Conservation (phyloP, 2,113 vertebrate genomes). For the Nesogale talazaci region DNA sequence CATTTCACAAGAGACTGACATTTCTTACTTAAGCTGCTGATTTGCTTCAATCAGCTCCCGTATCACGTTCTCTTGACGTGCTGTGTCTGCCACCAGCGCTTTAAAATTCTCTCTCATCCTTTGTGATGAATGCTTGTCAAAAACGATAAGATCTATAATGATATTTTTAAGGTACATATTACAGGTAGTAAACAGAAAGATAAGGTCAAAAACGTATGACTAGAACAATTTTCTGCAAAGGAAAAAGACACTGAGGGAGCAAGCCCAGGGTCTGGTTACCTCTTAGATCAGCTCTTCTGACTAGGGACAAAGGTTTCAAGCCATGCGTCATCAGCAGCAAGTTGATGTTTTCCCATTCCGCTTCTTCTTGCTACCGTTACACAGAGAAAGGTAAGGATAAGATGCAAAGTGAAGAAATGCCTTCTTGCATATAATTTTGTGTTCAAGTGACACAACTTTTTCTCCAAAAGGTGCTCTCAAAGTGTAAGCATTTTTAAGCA, state of each 20-base stretch:
- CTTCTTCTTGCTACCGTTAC: slow-evolving; percentile 84
- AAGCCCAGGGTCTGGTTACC: slow-evolving; percentile 84
- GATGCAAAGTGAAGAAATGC: not conserved
- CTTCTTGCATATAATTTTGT: slow-evolving; percentile 11
- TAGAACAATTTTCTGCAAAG: slow-evolving; percentile 11
- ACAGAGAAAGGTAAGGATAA: slow-evolving; percentile 15
- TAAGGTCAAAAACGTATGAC: not conserved
- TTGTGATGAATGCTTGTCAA: slow-evolving; percentile 88
- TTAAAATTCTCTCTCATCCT: slow-evolving; percentile 88
- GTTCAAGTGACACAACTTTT: slow-evolving; percentile 52
- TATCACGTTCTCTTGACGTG: slow-evolving; percentile 89
- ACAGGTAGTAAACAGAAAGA: slow-evolving; percentile 49
- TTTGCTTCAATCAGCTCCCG: slow-evolving; percentile 91
- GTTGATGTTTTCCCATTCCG: slow-evolving; percentile 91
- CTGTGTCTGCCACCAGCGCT: slow-evolving; percentile 89
- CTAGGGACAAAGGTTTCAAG: slow-evolving; percentile 88
- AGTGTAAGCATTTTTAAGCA: slow-evolving; percentile 15
- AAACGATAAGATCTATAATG: slow-evolving; percentile 87
- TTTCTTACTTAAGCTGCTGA: slow-evolving; percentile 89
- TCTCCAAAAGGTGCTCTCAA: not conserved
- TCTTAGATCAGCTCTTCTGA: slow-evolving; percentile 81
- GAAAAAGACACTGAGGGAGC: not conserved
- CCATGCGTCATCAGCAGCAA: slow-evolving; percentile 87
- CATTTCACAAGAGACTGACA: not conserved
- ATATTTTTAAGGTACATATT: slow-evolving; percentile 39